Evolutionary conservation across 2,888 invertebrate species (phyloP).

Genomic region (Lampropteryx suffumata): DNA sequence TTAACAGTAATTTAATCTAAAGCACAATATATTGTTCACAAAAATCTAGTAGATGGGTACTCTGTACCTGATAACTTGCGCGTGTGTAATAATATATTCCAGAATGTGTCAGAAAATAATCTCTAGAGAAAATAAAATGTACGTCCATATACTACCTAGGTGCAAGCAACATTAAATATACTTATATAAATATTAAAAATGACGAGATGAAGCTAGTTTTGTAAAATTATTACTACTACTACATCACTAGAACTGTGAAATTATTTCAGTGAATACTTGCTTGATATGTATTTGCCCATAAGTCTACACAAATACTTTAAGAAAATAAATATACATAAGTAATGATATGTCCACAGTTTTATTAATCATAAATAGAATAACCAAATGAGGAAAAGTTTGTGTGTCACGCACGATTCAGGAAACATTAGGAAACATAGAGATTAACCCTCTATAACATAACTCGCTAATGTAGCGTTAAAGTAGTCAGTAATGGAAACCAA

Average conservation of each 20-base stretch:
- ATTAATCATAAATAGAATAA: conserved; percentile 21
- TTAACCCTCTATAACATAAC: too few relatives aligned
- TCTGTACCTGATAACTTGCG: conserved; percentile 15
- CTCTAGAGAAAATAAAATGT: neutral
- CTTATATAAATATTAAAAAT: too few relatives aligned
- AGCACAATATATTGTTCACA: neutral
- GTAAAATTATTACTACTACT: too few relatives aligned
- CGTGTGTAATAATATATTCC: too few relatives aligned
- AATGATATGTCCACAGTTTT: conserved; percentile 41
- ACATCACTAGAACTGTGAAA: conserved; percentile 17
- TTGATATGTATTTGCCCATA: conserved; percentile 39
- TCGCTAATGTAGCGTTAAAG: too few relatives aligned
- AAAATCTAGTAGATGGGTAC: conserved; percentile 18
- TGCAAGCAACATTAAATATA: too few relatives aligned
- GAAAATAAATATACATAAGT: conserved; percentile 39
- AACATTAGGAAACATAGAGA: too few relatives aligned
- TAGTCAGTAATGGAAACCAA: too few relatives aligned
- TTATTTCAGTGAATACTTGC: conserved; percentile 38
- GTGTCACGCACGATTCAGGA: too few relatives aligned
- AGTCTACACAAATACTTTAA: conserved; percentile 48
- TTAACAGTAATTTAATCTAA: conserved; percentile 1
- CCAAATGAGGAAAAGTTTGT: too few relatives aligned
- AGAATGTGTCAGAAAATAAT: conserved; percentile 6
- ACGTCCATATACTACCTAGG: too few relatives aligned
- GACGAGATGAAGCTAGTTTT: too few relatives aligned